These are phyloP conservation scores for Xestia rhomboidea DNA, from an alignment of 2,888 invertebrate genomes.

Conservation along the genomic window DNA sequence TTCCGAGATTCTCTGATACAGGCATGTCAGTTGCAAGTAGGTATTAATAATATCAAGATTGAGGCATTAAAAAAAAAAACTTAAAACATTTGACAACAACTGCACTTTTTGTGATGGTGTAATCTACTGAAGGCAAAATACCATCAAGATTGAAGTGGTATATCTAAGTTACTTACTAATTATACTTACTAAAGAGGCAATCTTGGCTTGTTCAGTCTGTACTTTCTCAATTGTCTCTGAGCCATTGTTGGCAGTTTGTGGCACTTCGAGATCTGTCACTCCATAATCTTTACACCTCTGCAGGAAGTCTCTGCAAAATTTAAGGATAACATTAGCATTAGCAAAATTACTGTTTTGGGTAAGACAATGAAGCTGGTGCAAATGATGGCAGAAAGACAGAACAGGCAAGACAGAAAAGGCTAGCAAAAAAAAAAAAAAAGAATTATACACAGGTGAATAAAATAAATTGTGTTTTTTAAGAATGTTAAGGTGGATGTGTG, in stretches of 20 bases:
- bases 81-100: background rate
- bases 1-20: background rate
- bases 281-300: constrained; percentile 95
- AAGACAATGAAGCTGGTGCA: background rate
- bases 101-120: background rate
- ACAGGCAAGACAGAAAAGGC: background rate
- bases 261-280: constrained; percentile 91
- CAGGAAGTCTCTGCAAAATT: constrained; percentile 93
- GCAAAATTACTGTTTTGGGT: background rate
- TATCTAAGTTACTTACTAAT: background rate
- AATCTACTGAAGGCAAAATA: background rate
- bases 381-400: background rate
- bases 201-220: constrained; percentile 83
- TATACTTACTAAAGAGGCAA: constrained; percentile 80
- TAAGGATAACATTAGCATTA: background rate
- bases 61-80: background rate
- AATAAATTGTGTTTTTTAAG: too few relatives aligned
- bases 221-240: constrained; percentile 64
- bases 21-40: background rate
- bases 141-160: background rate
- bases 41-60: background rate
- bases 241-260: constrained; percentile 71
- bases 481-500: background rate
- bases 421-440: background rate
- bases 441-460: background rate